These are phyloP conservation scores for Pristionchus japonicus DNA, from an alignment of 2,888 invertebrate species.

Conservation along the genomic window DNA sequence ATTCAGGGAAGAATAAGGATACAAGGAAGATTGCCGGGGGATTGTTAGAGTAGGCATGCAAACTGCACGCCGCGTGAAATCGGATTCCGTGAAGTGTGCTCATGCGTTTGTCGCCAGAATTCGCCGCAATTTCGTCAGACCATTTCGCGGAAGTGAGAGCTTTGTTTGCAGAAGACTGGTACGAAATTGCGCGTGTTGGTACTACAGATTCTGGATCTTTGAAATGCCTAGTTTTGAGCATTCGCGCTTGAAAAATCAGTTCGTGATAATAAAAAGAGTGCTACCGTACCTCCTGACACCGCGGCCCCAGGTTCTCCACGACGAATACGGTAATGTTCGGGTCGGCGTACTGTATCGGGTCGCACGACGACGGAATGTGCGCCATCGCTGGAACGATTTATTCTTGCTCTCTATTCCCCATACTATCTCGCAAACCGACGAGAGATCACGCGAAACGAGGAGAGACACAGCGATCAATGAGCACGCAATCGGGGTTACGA, in stretches of 20 bases:
- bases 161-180: background rate
- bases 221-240: background rate
- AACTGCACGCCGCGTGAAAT: background rate
- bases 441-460: background rate
- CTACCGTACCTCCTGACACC: constrained; percentile 67
- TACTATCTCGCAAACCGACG: too few species aligned
- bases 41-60: background rate
- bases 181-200: too few species aligned
- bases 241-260: too few species aligned
- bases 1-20: background rate
- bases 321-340: constrained; percentile 63
- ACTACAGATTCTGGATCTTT: background rate
- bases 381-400: background rate
- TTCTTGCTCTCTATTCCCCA: too few species aligned
- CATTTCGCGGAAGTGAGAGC: background rate
- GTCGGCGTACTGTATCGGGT: constrained; percentile 56
- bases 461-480: background rate
- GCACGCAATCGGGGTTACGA: background rate
- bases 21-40: background rate
- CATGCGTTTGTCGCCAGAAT: background rate
- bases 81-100: background rate
- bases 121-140: background rate
- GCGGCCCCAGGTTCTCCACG: constrained; percentile 57
- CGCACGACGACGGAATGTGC: constrained; percentile 48
- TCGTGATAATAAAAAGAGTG: too few species aligned